These are phyloP conservation scores for Scaptomyza parva DNA, from an alignment of 2,888 invertebrate genomes.

Conservation along the genomic window DNA sequence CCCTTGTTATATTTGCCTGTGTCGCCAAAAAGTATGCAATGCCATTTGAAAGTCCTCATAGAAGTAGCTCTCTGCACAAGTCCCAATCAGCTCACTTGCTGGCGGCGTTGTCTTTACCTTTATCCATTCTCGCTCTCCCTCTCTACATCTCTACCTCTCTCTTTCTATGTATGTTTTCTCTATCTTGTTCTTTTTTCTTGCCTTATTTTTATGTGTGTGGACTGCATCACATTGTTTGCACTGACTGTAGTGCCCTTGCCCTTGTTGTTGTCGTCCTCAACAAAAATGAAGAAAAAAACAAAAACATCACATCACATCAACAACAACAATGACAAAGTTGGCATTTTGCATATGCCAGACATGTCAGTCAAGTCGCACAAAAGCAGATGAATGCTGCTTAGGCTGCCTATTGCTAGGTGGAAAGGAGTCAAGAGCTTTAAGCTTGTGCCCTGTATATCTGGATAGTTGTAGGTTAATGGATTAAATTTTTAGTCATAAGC, in stretches of 20 bases:
- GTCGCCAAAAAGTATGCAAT: slow-evolving; percentile 45
- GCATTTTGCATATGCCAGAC: slow-evolving; percentile 69
- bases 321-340: slow-evolving; percentile 38
- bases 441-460: neutral
- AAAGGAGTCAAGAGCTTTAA: neutral
- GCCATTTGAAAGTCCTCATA: slow-evolving; percentile 51
- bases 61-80: slow-evolving; percentile 53
- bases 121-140: neutral
- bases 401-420: slow-evolving; percentile 4
- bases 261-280: slow-evolving; percentile 51
- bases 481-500: neutral
- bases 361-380: slow-evolving; percentile 43
- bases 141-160: neutral
- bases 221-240: slow-evolving; percentile 61
- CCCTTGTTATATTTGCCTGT: no score
- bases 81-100: slow-evolving; percentile 55
- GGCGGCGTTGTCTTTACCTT: slow-evolving; percentile 41
- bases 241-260: slow-evolving; percentile 66
- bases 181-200: slow-evolving; percentile 5
- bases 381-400: slow-evolving; percentile 37
- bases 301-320: slow-evolving; percentile 9
- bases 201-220: slow-evolving; percentile 25
- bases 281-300: slow-evolving; percentile 14
- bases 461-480: slow-evolving; percentile 13
- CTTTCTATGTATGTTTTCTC: neutral